A percentile compares a stretch with the other conserved stretches of the same genome.
phyloP scores from a whole-genome alignment of 2,888 invertebrate genomes.

The Tortrix viridana region DNA sequence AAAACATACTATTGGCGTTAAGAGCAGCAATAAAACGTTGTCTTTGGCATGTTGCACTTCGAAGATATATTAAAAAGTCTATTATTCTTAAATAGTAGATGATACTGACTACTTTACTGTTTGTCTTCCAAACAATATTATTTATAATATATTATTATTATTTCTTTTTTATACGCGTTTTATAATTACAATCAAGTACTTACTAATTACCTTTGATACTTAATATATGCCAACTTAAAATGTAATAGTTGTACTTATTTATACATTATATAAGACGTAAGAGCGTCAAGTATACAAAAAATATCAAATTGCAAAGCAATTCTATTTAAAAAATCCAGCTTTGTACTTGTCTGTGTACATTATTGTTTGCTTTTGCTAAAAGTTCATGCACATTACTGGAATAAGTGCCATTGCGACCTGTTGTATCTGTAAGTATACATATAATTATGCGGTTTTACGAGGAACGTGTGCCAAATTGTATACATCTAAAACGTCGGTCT shows the following conservation, averaged over 20 bases:
- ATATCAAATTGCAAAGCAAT: neutral
- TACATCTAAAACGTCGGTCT: neutral
- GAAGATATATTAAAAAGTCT: neutral
- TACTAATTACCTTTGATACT: neutral
- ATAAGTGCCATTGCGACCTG: constrained; percentile 20
- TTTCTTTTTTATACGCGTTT: neutral
- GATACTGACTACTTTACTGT: neutral
- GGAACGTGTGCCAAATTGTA: constrained; percentile 28
- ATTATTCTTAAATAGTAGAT: neutral
- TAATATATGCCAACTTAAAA: neutral
- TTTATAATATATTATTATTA: neutral
- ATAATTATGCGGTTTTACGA: neutral
- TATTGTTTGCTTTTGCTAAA: neutral
- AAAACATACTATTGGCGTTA: too few relatives aligned
- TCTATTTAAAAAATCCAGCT: neutral
- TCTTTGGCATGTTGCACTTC: too few relatives aligned
- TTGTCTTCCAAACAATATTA: constrained; percentile 19
- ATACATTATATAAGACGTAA: neutral
- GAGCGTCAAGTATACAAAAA: neutral
- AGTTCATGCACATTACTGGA: constrained; percentile 1
- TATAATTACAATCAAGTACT: constrained; percentile 1
- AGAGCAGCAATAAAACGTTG: too few relatives aligned
- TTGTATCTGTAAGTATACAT: neutral
- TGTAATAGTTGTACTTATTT: neutral
- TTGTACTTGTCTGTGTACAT: neutral